Evolutionary conservation across 2,888 invertebrate species (phyloP), one percentile per base, ranked within the genome.

Genomic region (Salticus scenicus): DNA sequence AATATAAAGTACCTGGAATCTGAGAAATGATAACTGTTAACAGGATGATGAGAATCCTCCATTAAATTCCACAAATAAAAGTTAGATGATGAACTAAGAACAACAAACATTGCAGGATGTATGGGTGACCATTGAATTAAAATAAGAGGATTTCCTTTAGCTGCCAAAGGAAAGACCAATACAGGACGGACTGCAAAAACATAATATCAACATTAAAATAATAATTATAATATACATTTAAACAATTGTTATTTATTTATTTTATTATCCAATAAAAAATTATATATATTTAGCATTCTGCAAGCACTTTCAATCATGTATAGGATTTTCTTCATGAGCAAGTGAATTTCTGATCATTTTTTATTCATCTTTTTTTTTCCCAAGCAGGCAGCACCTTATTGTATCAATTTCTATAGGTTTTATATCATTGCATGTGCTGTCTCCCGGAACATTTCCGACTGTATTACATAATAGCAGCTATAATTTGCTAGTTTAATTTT

Each of bases 81-180:
- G n/a, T 14, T 28, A 1, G 87, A 87, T n/a, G 77, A 71, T 12
- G 78, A 33, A 42, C 72, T 81, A 8, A 87, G 47, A n/a, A 82
- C 78, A 42, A 57, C 77, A 51, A 87, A 87, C 14, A 82, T 57
- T 41, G 78, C 24, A 14, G 87, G 87, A 24, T 87, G 82, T 1
- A 75, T 28, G 33, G 70, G 10, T 30, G 87, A 87, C 87, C 87
- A 87, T 64, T 78, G 77, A 7, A 87, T 24, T 33, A 64, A 47
- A 47, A 47, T 78, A 14, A 87, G 51, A 24, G 77, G 73, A 33
- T 87, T 74, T 74, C 87, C 87, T 66, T 78, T 82, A 28, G 81
- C 66, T 41, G 74, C 70, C 14, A 64, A 63, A 0, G 64, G 47
- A 67, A 82, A 82, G 31, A 71, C 75, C n/a, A 70, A 28, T 14